Base-by-base conservation (phyloP, 2,888 invertebrate genomes). In the Zhuqinia jingwanae region DNA sequence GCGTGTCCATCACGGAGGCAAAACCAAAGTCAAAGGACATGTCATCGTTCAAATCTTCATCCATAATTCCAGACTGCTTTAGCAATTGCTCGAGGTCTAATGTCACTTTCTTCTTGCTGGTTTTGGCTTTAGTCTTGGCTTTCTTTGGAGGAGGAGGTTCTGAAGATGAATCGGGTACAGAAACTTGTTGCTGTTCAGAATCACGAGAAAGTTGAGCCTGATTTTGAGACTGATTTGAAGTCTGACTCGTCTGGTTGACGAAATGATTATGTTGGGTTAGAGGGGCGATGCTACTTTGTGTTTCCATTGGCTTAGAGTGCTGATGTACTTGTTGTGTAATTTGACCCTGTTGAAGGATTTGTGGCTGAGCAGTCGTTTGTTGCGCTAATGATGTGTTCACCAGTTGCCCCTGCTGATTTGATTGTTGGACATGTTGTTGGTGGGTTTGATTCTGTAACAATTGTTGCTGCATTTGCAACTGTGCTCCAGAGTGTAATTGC, bases 21-120 rank as follows among this genome's bases (percentile, higher is more conserved):
- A 50, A 80, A 11, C 73, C 53, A 83, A 89, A 89, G 63, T 87
- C 83, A 80, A 89, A 88, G 10, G 82, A 80, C 60, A 83, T 81
- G 81, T 91, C 91, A 81, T 91, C 91, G 45, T 88, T 73, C 53
- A 91, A 87, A 82, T 91, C 91, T 78, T 90, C 90, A 78, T 90
- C 90, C 81, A 90, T 89, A 20, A 91, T 90, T 36, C 91, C 91
- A n/a, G 90, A 90, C 58, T 90, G 90, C 65, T 90, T 90, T 27
- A 91, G 56, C 22, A 91, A 76, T 63, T 91, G 89, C 60, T 90
- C 90, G 58, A 91, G 87, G 85, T 90, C 90, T 63, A 91, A 58
- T 2, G 87, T 89, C 36, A 89, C 90, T 47, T 90, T 90, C 75
- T 91, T 89, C 76, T 90, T 90, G 17, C 88, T 89, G 20, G 70